Percentiles rank a stretch among this genome's conserved stretches.
These are phyloP conservation scores for Pyrgus malvae DNA, from an alignment of 2,888 invertebrate species.

Conservation along the genomic window DNA sequence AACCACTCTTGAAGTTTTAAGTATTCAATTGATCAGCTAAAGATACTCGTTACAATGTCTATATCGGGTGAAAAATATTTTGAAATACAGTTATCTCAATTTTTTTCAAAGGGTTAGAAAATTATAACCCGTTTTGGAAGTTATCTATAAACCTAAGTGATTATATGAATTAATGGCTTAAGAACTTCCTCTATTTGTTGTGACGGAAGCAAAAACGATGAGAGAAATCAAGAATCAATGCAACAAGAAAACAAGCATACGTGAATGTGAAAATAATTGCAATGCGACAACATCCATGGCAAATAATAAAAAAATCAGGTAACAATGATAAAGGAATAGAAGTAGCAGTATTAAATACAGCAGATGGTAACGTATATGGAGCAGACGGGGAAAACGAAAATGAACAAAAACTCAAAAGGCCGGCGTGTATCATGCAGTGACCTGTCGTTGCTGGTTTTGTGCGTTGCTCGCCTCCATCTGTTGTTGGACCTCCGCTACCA, in stretches of 20 bases:
- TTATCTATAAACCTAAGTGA: too few species aligned
- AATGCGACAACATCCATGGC: constrained; percentile 4
- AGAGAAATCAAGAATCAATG: not conserved
- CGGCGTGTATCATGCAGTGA: constrained; percentile 63
- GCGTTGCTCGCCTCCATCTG: constrained; percentile 84
- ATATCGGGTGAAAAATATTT: not conserved
- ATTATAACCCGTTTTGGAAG: too few species aligned
- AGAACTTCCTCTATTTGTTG: too few species aligned
- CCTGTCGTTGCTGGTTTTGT: constrained; percentile 77
- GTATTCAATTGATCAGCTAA: constrained; percentile 14
- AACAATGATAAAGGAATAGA: constrained; percentile 20
- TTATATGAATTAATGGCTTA: too few species aligned
- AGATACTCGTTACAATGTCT: not conserved
- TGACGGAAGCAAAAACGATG: not conserved
- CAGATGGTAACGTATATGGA: not conserved
- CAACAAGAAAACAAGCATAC: not conserved
- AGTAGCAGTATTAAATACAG: constrained; percentile 16
- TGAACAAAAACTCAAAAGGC: constrained; percentile 25
- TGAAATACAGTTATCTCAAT: too few species aligned
- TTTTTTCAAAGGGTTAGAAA: too few species aligned
- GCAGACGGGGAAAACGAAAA: constrained; percentile 27
- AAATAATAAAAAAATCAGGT: constrained; percentile 5
- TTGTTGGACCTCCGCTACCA: constrained; percentile 90
- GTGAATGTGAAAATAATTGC: not conserved
- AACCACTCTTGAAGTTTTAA: constrained; percentile 8